These are phyloP conservation scores for Peromyscus nudipes DNA, from an alignment of 2,797 vertebrate genomes.

Conservation along the genomic window DNA sequence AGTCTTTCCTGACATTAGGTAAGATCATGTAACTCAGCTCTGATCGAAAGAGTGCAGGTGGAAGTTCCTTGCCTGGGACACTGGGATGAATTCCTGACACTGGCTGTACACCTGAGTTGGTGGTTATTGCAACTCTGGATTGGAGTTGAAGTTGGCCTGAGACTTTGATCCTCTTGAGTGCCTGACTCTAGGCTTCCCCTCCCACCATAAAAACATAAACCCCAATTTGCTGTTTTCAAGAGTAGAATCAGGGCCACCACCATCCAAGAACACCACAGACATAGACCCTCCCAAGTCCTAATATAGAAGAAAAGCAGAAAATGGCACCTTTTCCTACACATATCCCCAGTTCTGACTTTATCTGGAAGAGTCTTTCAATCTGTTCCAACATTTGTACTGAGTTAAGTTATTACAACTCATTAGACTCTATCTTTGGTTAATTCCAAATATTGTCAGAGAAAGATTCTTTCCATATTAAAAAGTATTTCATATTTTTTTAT, in stretches of 20 bases:
- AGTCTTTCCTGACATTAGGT: neutral
- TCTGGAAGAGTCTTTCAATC: constrained; percentile 59
- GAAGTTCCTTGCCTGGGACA: neutral
- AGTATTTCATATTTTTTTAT: constrained; percentile 64
- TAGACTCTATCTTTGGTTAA: constrained; percentile 71
- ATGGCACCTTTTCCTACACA: neutral
- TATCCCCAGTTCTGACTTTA: constrained; percentile 12
- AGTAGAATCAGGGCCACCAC: neutral
- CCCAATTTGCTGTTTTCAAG: neutral
- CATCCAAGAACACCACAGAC: neutral
- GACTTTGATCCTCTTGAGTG: neutral
- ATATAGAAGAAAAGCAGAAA: neutral
- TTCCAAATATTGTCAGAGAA: constrained; percentile 68
- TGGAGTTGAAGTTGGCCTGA: neutral
- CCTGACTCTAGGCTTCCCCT: neutral
- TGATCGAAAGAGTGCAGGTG: neutral
- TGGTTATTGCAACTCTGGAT: neutral
- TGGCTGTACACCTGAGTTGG: neutral
- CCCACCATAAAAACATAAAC: neutral
- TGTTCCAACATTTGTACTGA: constrained; percentile 71
- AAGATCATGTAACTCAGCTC: neutral
- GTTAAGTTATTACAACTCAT: constrained; percentile 72
- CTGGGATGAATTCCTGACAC: neutral
- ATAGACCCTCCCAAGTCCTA: neutral
- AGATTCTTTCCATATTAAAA: constrained; percentile 71